phyloP scores from a whole-genome alignment of 1,140 invertebrate species.

The Idris sp. region DNA sequence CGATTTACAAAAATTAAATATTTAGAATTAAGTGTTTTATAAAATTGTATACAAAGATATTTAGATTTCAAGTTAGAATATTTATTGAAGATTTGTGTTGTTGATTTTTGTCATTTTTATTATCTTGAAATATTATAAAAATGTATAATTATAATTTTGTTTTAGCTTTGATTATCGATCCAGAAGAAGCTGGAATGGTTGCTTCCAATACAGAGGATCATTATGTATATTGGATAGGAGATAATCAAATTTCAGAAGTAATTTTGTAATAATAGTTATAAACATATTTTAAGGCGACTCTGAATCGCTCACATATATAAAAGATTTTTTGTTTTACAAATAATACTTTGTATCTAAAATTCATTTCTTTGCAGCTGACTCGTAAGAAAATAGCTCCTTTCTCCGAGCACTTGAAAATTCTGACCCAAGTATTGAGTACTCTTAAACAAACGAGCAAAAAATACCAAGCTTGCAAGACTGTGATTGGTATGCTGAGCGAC shows the following conservation, averaged over 20 bases:
- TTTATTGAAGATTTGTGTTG: no score
- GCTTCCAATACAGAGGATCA: constrained; percentile 46
- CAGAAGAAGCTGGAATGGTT: constrained; percentile 52
- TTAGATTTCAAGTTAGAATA: no score
- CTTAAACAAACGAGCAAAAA: constrained; percentile 45
- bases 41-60: no score
- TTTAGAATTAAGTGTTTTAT: neutral
- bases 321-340: no score
- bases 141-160: constrained; percentile 7
- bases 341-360: no score
- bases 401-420: constrained; percentile 3
- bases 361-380: constrained; percentile 41
- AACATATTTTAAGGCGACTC: neutral
- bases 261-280: constrained; percentile 16
- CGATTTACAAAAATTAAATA: no score
- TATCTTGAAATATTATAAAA: constrained; percentile 11
- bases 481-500: constrained; percentile 8
- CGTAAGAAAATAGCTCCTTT: constrained; percentile 23
- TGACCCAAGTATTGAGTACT: constrained; percentile 37
- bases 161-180: constrained; percentile 19
- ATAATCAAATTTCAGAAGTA: constrained; percentile 70
- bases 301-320: neutral
- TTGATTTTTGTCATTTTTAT: no score
- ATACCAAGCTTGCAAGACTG: constrained; percentile 21
- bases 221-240: constrained; percentile 71